These are phyloP conservation scores for Periophthalmodon schlosseri DNA, from an alignment of 2,113 vertebrate genomes.

Conservation along the genomic window DNA sequence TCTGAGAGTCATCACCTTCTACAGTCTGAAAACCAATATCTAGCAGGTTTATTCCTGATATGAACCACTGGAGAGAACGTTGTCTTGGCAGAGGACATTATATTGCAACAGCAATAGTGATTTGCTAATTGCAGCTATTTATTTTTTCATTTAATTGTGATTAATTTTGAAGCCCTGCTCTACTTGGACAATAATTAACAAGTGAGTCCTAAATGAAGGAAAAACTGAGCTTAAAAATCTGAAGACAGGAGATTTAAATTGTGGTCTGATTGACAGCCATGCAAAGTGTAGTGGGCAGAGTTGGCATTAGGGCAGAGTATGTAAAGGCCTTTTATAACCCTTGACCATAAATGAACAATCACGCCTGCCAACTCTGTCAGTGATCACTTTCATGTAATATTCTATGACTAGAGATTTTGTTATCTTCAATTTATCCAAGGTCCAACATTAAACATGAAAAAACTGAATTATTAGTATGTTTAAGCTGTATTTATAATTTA, in stretches of 20 bases:
- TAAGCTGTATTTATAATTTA: background rate
- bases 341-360: constrained; percentile 6
- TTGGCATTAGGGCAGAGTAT: background rate
- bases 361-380: background rate
- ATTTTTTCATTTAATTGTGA: no score
- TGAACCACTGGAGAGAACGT: no score
- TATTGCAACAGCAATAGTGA: no score
- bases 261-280: background rate
- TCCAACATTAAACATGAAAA: background rate
- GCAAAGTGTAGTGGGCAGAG: background rate
- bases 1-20: no score
- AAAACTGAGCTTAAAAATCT: background rate
- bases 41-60: no score
- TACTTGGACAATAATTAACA: no score
- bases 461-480: background rate
- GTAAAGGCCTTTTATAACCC: background rate
- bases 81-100: no score
- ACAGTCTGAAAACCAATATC: no score
- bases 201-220: background rate
- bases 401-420: background rate
- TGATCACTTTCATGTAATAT: background rate
- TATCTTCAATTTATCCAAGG: no score
- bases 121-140: no score
- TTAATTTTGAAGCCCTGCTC: no score
- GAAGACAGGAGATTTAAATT: constrained; percentile 20